Evolutionary conservation across 2,797 vertebrate genomes (phyloP), one percentile per base, ranked within the genome.

Genomic region (Chloroceryle inda): DNA sequence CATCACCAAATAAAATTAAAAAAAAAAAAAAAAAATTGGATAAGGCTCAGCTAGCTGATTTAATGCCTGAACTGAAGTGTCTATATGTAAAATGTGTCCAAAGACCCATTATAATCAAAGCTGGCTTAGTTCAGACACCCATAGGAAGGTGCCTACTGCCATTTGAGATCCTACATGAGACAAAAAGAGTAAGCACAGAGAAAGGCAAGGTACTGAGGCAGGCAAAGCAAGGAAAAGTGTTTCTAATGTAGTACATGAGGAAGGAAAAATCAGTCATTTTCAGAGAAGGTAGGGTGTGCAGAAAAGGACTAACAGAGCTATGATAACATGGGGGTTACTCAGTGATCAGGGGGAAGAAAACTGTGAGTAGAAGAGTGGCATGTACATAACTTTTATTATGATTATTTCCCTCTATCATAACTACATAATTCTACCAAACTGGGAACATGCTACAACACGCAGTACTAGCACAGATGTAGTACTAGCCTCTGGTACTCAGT

Each of bases 51-150:
- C 12, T 56, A 47, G 53, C 13, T 35, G 24, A 73, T 26, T 42
- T 73, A 82, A 71, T 2, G 8, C 22, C 50, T 37, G 20, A 91
- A 49, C 17, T 27, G 38, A 66, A 26, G 20, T 9, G 8, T 35
- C n/a, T 47, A 3, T 22, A 31, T 0, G 0, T 68, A 58, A 59
- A 26, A 66, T 0, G 0, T 31, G 15, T 47, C 56, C 44, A 55
- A 24, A 15, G 21, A 79, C 14, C 5, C n/a, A 27, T 42, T 73
- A 37, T 5, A 76, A 66, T 71, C 31, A 74, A 79, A 83, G 47
- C 5, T 29, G 21, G 8, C n/a, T 85, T 33, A 45, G 45, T 69
- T 69, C 71, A 76, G 44, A 74, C 13, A 67, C 18, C 12, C 21
- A 24, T 2, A 67, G 22, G 44, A 81, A 87, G 35, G 33, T 47